These are phyloP conservation scores for Geothlypis trichas DNA, from an alignment of 2,113 vertebrate genomes.

Conservation along the genomic window DNA sequence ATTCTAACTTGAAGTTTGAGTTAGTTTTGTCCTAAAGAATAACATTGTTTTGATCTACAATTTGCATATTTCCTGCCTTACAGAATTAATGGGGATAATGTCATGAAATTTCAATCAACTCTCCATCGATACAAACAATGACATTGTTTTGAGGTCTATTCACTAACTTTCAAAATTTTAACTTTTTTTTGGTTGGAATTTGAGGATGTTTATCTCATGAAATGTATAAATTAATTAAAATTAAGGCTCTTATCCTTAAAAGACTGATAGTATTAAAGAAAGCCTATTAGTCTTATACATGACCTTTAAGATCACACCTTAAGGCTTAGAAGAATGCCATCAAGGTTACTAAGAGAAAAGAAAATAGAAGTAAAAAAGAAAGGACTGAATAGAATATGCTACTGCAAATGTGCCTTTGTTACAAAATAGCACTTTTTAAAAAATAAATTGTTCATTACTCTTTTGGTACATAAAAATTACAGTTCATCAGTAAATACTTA, in stretches of 20 bases:
- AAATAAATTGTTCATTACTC: background rate
- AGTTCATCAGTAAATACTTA: background rate
- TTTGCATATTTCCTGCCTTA: background rate
- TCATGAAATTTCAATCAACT: background rate
- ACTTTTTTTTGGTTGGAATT: background rate
- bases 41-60: background rate
- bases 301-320: background rate
- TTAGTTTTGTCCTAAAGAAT: background rate
- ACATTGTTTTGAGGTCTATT: background rate
- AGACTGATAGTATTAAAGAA: background rate
- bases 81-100: background rate
- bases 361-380: background rate
- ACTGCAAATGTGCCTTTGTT: background rate
- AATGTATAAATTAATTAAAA: background rate
- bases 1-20: background rate
- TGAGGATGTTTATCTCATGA: background rate
- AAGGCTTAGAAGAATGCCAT: background rate
- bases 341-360: background rate
- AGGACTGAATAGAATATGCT: background rate
- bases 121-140: background rate
- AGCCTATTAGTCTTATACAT: background rate
- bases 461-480: background rate
- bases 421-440: background rate
- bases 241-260: background rate
- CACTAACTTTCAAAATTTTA: background rate